These are phyloP conservation scores for Catamblyrhynchus diadema DNA, from an alignment of 2,797 vertebrate species.

Conservation along the genomic window DNA sequence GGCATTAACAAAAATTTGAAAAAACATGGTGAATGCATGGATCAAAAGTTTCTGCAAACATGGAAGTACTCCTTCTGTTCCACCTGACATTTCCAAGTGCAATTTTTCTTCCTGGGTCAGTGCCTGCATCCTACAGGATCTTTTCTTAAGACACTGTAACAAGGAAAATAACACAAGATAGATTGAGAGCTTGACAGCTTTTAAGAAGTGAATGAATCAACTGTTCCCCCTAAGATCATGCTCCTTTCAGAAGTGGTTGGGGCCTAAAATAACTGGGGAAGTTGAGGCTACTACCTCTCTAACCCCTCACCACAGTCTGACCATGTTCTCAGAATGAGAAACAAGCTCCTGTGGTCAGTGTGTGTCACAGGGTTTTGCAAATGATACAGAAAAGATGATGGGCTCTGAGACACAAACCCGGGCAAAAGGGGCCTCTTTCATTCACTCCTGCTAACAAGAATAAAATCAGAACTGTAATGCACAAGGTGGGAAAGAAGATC, in stretches of 20 bases:
- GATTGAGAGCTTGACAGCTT: neutral
- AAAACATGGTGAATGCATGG: neutral
- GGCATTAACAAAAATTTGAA: neutral
- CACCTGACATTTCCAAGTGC: neutral
- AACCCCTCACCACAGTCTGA: neutral
- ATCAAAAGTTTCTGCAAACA: neutral
- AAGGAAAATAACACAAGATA: neutral
- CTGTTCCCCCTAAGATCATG: neutral
- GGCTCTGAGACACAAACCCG: neutral
- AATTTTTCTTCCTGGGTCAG: neutral
- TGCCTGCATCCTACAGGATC: neutral
- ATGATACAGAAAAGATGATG: neutral
- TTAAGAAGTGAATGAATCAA: neutral
- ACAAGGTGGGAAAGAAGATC: neutral
- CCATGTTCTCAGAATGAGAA: neutral
- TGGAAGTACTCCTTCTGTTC: neutral
- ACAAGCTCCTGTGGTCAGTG: neutral
- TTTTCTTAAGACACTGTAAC: neutral
- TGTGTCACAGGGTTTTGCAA: neutral
- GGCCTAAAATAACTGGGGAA: neutral
- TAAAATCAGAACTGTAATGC: neutral
- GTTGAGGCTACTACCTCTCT: neutral
- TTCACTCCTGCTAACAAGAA: accelerated
- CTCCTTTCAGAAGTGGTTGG: neutral
- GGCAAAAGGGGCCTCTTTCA: neutral